These are phyloP conservation scores for Lasioglossum zephyrum DNA, from an alignment of 2,888 invertebrate species.

Conservation along the genomic window DNA sequence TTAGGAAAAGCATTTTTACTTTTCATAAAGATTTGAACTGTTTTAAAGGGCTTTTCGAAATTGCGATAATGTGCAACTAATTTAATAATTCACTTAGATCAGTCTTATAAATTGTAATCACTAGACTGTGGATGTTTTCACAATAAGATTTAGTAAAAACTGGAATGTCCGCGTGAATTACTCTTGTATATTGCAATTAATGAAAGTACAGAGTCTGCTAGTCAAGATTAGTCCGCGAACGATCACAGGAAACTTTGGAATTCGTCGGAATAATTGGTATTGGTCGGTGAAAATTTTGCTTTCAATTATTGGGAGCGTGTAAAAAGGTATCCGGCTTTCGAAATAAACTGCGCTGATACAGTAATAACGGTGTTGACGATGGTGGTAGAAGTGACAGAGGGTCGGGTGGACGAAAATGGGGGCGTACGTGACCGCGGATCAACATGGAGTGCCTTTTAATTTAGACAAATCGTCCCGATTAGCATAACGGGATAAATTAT, in stretches of 20 bases:
- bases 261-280: neutral
- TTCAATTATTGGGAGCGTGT: neutral
- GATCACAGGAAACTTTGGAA: neutral
- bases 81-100: no score
- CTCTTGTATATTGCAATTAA: no score
- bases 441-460: slow-evolving; percentile 81
- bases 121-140: no score
- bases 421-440: slow-evolving; percentile 73
- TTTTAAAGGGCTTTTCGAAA: no score
- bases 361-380: slow-evolving; percentile 52
- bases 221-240: neutral
- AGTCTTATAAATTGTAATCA: no score
- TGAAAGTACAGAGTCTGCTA: neutral
- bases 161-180: no score
- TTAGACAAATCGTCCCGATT: slow-evolving; percentile 85
- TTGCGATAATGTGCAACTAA: no score
- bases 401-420: slow-evolving; percentile 61
- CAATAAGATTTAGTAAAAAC: no score
- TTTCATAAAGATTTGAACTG: no score
- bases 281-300: neutral
- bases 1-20: no score
- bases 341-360: slow-evolving; percentile 16
- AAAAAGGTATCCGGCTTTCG: neutral
- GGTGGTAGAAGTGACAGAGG: slow-evolving; percentile 38
- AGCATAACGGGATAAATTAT: slow-evolving; percentile 85